phyloP scores from a whole-genome alignment of 2,113 vertebrate genomes.

The Ariopsis seemanni region DNA sequence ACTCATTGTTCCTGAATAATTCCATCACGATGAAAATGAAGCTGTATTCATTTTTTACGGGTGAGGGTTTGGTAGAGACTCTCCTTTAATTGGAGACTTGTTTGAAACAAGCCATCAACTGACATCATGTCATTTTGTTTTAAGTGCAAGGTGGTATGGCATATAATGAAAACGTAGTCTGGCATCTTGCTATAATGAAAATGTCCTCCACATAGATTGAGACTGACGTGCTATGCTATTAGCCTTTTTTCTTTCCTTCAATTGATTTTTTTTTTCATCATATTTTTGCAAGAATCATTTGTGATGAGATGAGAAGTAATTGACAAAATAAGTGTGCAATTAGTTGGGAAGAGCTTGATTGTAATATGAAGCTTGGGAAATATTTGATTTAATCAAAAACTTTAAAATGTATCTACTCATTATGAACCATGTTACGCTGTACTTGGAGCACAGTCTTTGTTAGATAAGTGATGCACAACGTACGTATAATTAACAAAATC shows the following conservation, averaged over 20 bases:
- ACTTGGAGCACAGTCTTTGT: not conserved
- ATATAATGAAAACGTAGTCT: not conserved
- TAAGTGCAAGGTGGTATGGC: not conserved
- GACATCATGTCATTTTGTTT: not conserved
- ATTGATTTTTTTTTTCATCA: not conserved
- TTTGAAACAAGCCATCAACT: not conserved
- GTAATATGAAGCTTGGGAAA: too few relatives aligned
- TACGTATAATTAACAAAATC: not conserved
- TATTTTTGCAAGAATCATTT: not conserved
- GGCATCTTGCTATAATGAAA: not conserved
- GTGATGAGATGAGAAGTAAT: not conserved
- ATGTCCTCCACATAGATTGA: not conserved
- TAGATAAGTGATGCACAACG: too few relatives aligned
- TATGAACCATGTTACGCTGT: not conserved
- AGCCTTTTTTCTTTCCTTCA: not conserved
- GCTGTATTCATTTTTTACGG: not conserved
- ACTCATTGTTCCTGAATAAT: not conserved
- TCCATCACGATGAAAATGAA: not conserved
- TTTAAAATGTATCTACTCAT: too few relatives aligned
- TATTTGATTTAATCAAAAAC: not conserved
- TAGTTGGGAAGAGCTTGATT: too few relatives aligned
- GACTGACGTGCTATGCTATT: not conserved
- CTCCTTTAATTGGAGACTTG: not conserved
- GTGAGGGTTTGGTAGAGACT: not conserved
- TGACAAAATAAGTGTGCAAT: not conserved